These are phyloP conservation scores for Dendrocopos noguchii DNA, from an alignment of 2,113 vertebrate genomes.

Conservation along the genomic window DNA sequence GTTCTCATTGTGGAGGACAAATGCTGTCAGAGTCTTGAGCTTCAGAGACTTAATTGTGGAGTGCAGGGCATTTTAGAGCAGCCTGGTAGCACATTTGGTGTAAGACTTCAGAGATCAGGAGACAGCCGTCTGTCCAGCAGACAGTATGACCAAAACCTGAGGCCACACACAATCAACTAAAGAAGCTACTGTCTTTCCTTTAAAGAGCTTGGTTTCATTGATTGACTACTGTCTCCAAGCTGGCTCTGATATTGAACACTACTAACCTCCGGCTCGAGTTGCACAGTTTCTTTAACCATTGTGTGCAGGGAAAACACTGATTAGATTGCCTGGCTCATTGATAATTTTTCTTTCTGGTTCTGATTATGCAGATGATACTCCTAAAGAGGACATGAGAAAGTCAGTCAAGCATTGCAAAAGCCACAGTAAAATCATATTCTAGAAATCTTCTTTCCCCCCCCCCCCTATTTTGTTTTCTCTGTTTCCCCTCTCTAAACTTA, in stretches of 20 bases:
- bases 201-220: background rate
- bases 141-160: background rate
- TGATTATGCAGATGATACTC: background rate
- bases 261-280: background rate
- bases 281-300: background rate
- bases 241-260: background rate
- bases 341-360: background rate
- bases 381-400: background rate
- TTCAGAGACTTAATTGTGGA: background rate
- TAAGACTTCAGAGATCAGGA: background rate
- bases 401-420: background rate
- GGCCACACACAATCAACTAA: background rate
- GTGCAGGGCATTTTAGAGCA: background rate
- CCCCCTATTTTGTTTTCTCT: background rate
- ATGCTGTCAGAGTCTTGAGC: background rate
- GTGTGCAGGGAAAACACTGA: background rate
- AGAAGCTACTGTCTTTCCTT: background rate
- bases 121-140: background rate
- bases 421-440: background rate
- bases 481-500: background rate
- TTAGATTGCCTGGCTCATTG: background rate
- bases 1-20: background rate
- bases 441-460: background rate
- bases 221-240: background rate
- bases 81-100: background rate